Evolutionary conservation across 23 tunicate genomes (phyloP), one percentile per base, ranked within the genome.

Genomic region (Trididemnum miniatum): DNA sequence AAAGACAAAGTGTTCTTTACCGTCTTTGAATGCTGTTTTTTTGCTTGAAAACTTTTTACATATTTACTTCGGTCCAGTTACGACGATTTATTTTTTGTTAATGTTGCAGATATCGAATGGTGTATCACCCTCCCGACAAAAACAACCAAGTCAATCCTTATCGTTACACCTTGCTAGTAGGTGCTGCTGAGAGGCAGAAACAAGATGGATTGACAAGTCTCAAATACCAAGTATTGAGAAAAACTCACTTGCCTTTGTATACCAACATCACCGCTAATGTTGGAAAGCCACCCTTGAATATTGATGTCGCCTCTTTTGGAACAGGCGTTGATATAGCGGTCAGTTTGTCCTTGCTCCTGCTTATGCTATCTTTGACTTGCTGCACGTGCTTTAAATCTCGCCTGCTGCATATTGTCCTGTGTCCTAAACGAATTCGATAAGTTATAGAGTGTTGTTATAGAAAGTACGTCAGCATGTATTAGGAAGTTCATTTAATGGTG

Each of bases 91-190:
- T 24, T 49, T 63, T 22, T 63, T 18, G 69, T 15, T 4, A 15
- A 4, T 63, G 69, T 24, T 63, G 20, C 80, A 88, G 93, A 35
- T 88, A 88, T 80, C 83, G 93, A 36, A 88, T 88, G 93, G 80
- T 82, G 31, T 88, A 82, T 81, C 93, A 88, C 80, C 93, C 93
- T 12, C 83, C 87, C 33, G 93, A 88, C 83, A 77, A 77, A 32
- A 88, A 75, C 80, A 88, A 88, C 80, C 60, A 87, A 35, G 72
- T 88, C 20, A 88, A 88, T 52, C 93, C 93, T 27, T 88, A 88
- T 34, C 93, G 93, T 5, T 88, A 84, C 74, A 83, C 95, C 0
- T 50, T 89, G 76, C 81, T 89, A 50, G 85, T 83, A n/a, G 88
- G 87, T 38, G 88, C 95, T 7, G 88, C 88, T 1, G 85, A 84